Evolutionary conservation across 2,113 vertebrate species (phyloP).

Genomic region (Xenopus tropicalis): UCB_Xtro_10.0 CM004451.2:77534501-77535000

Average conservation of each 20-base stretch:
- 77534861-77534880: conserved; percentile 54
- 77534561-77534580: too few species aligned
- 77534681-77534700: too few species aligned
- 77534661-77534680: too few species aligned
- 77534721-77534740: conserved; percentile 42
- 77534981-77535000: too few species aligned
- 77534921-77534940: conserved; percentile 51
- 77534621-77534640: too few species aligned
- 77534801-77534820: conserved; percentile 23
- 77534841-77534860: conserved; percentile 46
- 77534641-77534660: conserved; percentile 28
- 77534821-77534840: conserved; percentile 55
- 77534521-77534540: too few species aligned
- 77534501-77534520: too few species aligned
- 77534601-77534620: too few species aligned
- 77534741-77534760: conserved; percentile 41
- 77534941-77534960: conserved; percentile 50
- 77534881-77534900: conserved; percentile 53
- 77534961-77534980: conserved; percentile 50
- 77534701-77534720: too few species aligned
- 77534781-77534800: conserved; percentile 27
- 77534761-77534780: conserved; percentile 46
- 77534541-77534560: too few species aligned
- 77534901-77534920: conserved; percentile 47
- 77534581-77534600: too few species aligned